Evolutionary conservation across 2,888 invertebrate genomes (phyloP), one percentile per base, ranked within the genome.

Genomic region (Zaprionus lineosus): DNA sequence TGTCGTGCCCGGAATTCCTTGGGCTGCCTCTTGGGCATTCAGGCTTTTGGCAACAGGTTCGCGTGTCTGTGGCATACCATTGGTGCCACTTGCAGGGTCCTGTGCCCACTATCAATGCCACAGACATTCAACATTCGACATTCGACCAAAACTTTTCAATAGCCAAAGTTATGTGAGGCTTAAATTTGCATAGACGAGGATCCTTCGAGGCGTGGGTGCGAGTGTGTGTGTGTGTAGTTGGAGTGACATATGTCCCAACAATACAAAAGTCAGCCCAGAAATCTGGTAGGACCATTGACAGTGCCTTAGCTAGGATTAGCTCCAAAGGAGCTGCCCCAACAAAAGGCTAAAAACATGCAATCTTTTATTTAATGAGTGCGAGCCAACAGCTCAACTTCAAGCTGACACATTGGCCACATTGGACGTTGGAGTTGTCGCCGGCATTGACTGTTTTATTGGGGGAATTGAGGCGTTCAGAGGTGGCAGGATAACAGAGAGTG

Each of bases 351-450:
- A 82, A 81, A 72, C 82, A 79, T 81, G 79, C 82, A 76, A 79
- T 78, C 82, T 76, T 81, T 82, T 81, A 79, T 81, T 79, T 81
- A 81, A 81, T 78, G 78, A 81, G 74, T 76, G 70, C 69, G 72
- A 81, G 78, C 78, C 81, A 81, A 78, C 78, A 81, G 78, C 81
- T 78, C 78, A 77, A 82, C 78, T 74, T 74, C 71, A 69, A 78
- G 64, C 76, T 77, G 78, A 78, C 81, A 78, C 81, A 81, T 76
- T 74, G 69, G 61, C 47, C 55, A 40, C 56, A 40, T 41, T 60
- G 9, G 29, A 11, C 29, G 12, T 19, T 19, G 19, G 8, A 24
- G 4, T 24, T 33, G 52, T 29, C 43, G 57, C 43, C 33, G 58
- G 39, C 57, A 52, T 71, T 66, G 70, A 70, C 66, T 66, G 69